Evolutionary conservation across 2,797 vertebrate species (phyloP).

Genomic region (Notoglanidium macrostoma): DNA sequence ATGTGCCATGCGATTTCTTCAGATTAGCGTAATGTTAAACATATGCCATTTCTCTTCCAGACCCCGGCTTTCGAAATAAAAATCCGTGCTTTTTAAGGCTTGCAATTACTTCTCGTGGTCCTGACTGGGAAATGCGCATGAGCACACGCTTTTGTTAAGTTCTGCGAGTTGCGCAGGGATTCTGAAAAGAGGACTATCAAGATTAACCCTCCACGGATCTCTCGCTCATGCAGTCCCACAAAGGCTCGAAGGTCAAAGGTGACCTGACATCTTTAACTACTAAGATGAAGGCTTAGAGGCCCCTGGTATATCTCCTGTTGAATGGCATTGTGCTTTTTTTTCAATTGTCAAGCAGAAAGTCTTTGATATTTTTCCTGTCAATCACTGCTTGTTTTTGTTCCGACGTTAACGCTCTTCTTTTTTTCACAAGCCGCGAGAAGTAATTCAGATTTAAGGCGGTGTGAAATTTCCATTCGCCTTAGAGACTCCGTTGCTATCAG

Average conservation of each 20-base stretch:
- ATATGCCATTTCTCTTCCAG: slow-evolving; percentile 53
- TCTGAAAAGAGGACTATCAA: slow-evolving; percentile 35
- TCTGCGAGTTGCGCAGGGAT: slow-evolving; percentile 38
- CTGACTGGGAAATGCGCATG: slow-evolving; percentile 37
- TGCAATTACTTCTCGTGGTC: slow-evolving; percentile 41
- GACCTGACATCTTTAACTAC: slow-evolving; percentile 46
- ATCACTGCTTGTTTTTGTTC: slow-evolving; percentile 24
- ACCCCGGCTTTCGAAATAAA: slow-evolving; percentile 50
- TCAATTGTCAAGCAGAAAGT: slow-evolving; percentile 15
- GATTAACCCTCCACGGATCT: slow-evolving; percentile 50
- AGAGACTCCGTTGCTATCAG: neutral
- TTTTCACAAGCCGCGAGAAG: neutral
- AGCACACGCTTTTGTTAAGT: slow-evolving; percentile 45
- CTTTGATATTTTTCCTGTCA: slow-evolving; percentile 18
- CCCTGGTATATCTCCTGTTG: slow-evolving; percentile 37
- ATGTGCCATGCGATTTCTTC: slow-evolving; percentile 54
- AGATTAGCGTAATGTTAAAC: slow-evolving; percentile 62
- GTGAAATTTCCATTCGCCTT: slow-evolving; percentile 18
- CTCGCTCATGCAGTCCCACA: slow-evolving; percentile 34
- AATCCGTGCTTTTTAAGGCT: slow-evolving; percentile 47
- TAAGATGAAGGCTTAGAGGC: slow-evolving; percentile 44
- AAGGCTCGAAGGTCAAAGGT: slow-evolving; percentile 54
- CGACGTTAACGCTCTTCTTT: neutral
- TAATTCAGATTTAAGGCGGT: slow-evolving; percentile 1
- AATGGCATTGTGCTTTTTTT: slow-evolving; percentile 39